These are phyloP conservation scores for rabbit (Oryctolagus cuniculus) DNA, from an alignment of 2,113 vertebrate species.

Conservation along the genomic window DNA sequence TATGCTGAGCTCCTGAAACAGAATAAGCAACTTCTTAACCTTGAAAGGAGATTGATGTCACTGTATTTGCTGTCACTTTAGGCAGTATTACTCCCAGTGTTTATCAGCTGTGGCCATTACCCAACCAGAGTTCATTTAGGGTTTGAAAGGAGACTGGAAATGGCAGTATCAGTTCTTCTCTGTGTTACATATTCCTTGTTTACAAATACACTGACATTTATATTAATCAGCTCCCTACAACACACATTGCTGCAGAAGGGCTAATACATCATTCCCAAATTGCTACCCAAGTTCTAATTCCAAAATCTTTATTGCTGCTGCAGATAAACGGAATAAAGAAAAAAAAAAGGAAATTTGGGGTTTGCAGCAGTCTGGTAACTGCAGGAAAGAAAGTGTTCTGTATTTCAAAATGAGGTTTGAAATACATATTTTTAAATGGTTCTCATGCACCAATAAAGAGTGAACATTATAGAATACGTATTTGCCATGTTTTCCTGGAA, in stretches of 20 bases:
- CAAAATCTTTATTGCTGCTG: conserved; percentile 62
- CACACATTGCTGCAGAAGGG: conserved; percentile 54
- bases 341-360: conserved; percentile 47
- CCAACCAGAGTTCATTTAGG: conserved; percentile 19
- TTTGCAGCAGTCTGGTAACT: not conserved
- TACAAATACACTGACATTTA: conserved; percentile 61
- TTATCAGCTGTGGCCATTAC: conserved; percentile 19
- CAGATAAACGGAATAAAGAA: conserved; percentile 64
- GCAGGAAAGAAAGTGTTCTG: conserved; percentile 4
- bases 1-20: conserved; percentile 69
- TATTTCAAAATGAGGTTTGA: conserved; percentile 39
- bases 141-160: conserved; percentile 61
- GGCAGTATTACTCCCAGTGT: conserved; percentile 11
- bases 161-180: not conserved
- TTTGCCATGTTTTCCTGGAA: not conserved
- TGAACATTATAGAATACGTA: not conserved
- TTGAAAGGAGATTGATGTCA: conserved; percentile 63
- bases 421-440: conserved; percentile 1
- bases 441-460: conserved; percentile 43
- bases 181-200: conserved; percentile 53
- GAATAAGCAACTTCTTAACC: conserved; percentile 69
- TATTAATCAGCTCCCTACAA: conserved; percentile 65
- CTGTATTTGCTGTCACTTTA: conserved; percentile 63
- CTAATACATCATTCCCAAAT: conserved; percentile 67
- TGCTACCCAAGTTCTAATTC: conserved; percentile 68